Percentiles rank a stretch among this genome's conserved stretches.
These are phyloP conservation scores for Dicycla oo DNA, from an alignment of 2,888 invertebrate species.

Conservation along the genomic window DNA sequence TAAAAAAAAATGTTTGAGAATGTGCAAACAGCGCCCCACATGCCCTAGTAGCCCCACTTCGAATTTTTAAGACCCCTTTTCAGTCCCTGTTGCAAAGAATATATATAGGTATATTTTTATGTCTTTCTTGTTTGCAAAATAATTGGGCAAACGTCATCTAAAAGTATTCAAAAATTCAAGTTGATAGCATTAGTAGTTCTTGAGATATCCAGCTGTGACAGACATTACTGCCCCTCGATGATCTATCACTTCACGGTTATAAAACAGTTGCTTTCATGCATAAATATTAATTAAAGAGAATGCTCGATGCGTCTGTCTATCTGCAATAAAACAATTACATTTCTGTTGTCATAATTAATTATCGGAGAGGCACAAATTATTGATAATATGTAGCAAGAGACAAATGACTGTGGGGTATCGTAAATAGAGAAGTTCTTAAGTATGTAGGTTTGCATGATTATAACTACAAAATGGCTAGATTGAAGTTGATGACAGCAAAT, in stretches of 20 bases:
- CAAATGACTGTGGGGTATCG: conserved; percentile 24
- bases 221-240: conserved; percentile 15
- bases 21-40: too few species aligned
- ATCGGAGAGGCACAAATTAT: conserved; percentile 34
- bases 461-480: background rate
- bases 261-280: conserved; percentile 36
- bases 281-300: conserved; percentile 54
- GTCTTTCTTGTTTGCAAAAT: too few species aligned
- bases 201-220: too few species aligned
- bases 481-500: background rate
- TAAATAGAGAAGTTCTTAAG: background rate
- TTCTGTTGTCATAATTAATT: conserved; percentile 38
- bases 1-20: too few species aligned
- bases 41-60: too few species aligned
- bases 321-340: conserved; percentile 46
- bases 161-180: too few species aligned
- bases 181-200: too few species aligned
- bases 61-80: too few species aligned
- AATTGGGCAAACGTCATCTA: too few species aligned
- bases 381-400: conserved; percentile 23
- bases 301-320: conserved; percentile 29
- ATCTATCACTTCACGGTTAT: conserved; percentile 33
- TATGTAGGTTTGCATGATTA: background rate
- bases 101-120: too few species aligned
- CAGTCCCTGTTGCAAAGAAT: too few species aligned